Evolutionary conservation across 2,888 invertebrate genomes (phyloP).

Genomic region (Catocala fraxini): DNA sequence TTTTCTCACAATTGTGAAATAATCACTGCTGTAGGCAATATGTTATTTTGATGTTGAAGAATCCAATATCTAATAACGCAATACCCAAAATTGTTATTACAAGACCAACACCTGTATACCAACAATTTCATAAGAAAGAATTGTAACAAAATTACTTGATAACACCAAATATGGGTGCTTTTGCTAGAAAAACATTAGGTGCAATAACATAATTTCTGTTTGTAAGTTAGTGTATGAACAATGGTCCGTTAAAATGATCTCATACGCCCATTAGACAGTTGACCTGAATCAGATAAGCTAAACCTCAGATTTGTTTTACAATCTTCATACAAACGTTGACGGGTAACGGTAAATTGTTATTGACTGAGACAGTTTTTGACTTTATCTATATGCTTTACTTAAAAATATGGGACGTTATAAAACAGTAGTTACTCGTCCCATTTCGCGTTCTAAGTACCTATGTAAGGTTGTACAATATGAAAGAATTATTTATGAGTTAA

Average conservation of each 20-base stretch:
- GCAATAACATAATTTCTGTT: slow-evolving; percentile 42
- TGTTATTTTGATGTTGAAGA: slow-evolving; percentile 14
- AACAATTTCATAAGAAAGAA: slow-evolving; percentile 25
- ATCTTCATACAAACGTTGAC: slow-evolving; percentile 47
- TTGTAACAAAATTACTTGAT: slow-evolving; percentile 9
- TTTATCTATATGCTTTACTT: slow-evolving; percentile 33
- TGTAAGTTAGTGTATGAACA: slow-evolving; percentile 46
- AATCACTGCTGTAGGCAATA: slow-evolving; percentile 30
- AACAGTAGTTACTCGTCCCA: slow-evolving; percentile 24
- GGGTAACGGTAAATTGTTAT: slow-evolving; percentile 43
- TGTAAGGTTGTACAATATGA: neutral
- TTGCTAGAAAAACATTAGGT: slow-evolving; percentile 30
- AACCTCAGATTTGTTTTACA: slow-evolving; percentile 51
- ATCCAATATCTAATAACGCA: slow-evolving; percentile 12
- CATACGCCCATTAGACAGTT: slow-evolving; percentile 53
- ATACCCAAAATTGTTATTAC: neutral
- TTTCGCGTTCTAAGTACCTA: slow-evolving; percentile 3
- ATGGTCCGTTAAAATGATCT: slow-evolving; percentile 59
- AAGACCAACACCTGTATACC: neutral
- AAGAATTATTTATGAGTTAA: slow-evolving; percentile 2
- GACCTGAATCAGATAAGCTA: slow-evolving; percentile 57
- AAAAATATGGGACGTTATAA: slow-evolving; percentile 26
- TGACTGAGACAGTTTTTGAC: slow-evolving; percentile 45
- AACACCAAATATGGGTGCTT: slow-evolving; percentile 28
- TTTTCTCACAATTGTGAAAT: slow-evolving; percentile 50